Percentiles rank a stretch among this genome's conserved stretches.
Conservation (phyloP, 2,888 invertebrate species). For the Crossocerus cetratus region DNA sequence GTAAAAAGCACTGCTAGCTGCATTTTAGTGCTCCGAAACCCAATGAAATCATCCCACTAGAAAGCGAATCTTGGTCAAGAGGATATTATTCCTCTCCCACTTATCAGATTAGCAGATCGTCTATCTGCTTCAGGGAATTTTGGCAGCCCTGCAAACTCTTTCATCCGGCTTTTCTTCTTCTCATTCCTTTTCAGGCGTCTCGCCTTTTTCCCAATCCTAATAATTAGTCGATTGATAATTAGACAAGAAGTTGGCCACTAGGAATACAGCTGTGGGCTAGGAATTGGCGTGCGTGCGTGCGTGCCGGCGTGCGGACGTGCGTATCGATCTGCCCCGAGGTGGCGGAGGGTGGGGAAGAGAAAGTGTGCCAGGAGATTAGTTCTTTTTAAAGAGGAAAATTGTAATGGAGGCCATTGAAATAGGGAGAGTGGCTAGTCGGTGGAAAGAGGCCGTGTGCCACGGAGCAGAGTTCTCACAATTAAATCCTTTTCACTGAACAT, state of each 20-base stretch:
- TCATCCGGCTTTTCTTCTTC: too few species aligned
- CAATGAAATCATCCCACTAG: constrained; percentile 50
- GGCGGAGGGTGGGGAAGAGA: too few species aligned
- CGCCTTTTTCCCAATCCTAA: too few species aligned
- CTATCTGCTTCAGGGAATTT: too few species aligned
- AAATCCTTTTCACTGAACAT: constrained; percentile 42
- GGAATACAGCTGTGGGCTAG: too few species aligned
- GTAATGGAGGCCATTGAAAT: not conserved
- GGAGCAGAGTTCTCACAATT: constrained; percentile 41
- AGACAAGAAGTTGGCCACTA: too few species aligned
- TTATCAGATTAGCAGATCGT: too few species aligned
- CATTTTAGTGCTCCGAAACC: constrained; percentile 23
- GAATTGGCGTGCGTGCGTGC: constrained; percentile 1
- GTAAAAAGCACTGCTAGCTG: constrained; percentile 9
- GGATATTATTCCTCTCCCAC: too few species aligned
- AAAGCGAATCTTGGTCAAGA: constrained; percentile 28
- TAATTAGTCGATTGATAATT: too few species aligned
- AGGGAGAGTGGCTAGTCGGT: not conserved
- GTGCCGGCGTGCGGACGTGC: not conserved
- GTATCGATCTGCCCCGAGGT: not conserved
- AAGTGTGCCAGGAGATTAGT: too few species aligned
- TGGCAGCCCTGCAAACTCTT: too few species aligned
- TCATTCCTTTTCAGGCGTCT: too few species aligned
- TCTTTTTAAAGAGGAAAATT: not conserved
- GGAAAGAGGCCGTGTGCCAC: not conserved